These are phyloP conservation scores for Rhagologus leucostigma DNA, from an alignment of 2,113 vertebrate genomes.

Conservation along the genomic window DNA sequence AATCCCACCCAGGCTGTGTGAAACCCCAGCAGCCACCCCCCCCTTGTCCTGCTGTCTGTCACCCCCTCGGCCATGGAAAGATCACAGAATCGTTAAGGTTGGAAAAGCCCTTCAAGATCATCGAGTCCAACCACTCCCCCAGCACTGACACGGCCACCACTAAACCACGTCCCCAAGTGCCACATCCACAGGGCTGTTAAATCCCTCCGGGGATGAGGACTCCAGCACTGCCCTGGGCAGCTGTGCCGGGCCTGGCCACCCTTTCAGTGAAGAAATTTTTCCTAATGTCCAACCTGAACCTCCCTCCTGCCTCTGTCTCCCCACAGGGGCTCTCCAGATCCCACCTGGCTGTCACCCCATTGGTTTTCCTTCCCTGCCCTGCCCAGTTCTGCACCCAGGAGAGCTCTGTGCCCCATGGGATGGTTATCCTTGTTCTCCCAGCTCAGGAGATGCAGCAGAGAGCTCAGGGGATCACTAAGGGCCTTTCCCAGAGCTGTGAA, in stretches of 20 bases:
- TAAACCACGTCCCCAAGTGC: not conserved
- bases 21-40: accelerated
- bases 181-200: not conserved
- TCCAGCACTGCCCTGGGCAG: not conserved
- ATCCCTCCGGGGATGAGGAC: not conserved
- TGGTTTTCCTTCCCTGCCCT: not conserved
- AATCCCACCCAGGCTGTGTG: not conserved
- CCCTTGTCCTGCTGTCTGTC: not conserved
- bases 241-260: not conserved
- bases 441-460: not conserved
- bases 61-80: accelerated
- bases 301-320: not conserved
- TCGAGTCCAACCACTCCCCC: not conserved
- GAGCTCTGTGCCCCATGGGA: not conserved
- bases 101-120: not conserved
- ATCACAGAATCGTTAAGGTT: not conserved
- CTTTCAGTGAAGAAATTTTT: not conserved
- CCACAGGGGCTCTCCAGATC: not conserved
- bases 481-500: not conserved
- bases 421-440: not conserved
- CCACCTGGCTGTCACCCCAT: not conserved
- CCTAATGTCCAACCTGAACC: not conserved
- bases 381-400: not conserved
- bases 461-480: too few relatives aligned
- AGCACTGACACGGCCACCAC: not conserved